Percentiles rank a stretch among this genome's conserved stretches.
phyloP scores from a whole-genome alignment of 2,888 invertebrate species.

The Lobophora halterata region DNA sequence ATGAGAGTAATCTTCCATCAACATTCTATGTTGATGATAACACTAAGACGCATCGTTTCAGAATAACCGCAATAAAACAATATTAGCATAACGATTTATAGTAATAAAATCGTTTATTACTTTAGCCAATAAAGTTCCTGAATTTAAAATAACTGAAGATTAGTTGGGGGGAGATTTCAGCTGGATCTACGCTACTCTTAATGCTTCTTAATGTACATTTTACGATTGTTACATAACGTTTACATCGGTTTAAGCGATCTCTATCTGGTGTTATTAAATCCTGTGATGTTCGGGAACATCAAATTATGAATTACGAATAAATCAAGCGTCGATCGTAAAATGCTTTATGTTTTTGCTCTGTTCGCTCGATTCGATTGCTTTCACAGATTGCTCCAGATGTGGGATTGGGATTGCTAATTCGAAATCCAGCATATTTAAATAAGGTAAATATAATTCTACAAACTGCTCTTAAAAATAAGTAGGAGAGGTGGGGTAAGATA shows the following conservation, averaged over 20 bases:
- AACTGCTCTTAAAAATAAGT: no score
- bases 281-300: constrained; percentile 76
- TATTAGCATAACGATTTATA: constrained; percentile 71
- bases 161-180: constrained; percentile 69
- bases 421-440: constrained; percentile 47
- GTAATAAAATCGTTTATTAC: constrained; percentile 74
- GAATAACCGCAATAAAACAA: constrained; percentile 67
- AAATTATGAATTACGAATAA: constrained; percentile 79
- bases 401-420: constrained; percentile 55
- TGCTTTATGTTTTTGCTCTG: constrained; percentile 77
- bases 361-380: constrained; percentile 62
- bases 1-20: constrained; percentile 41
- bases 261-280: constrained; percentile 77
- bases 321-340: constrained; percentile 76
- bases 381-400: constrained; percentile 70
- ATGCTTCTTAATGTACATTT: constrained; percentile 80
- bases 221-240: constrained; percentile 78
- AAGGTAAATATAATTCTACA: no score
- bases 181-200: constrained; percentile 61
- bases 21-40: constrained; percentile 54
- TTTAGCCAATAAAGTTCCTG: constrained; percentile 70
- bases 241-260: constrained; percentile 74
- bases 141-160: constrained; percentile 76
- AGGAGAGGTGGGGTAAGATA: no score
- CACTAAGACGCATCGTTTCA: constrained; percentile 47